Percentiles rank a stretch among this genome's conserved stretches.
Evolutionary conservation across 1,140 invertebrate species (phyloP).

Genomic region (Stegodyphus dumicola): DNA sequence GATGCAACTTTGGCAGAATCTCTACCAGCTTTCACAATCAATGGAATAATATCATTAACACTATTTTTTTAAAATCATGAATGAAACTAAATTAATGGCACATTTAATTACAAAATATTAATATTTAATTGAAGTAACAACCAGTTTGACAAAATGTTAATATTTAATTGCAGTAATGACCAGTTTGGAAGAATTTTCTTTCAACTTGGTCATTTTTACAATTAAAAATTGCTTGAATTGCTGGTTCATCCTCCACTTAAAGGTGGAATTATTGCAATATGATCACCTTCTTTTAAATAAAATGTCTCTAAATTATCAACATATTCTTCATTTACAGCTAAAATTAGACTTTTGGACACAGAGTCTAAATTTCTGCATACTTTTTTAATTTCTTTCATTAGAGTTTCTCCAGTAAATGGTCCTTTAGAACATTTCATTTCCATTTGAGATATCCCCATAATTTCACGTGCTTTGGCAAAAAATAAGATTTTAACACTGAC

Average conservation of each 20-base stretch:
- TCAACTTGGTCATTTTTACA: too few species aligned
- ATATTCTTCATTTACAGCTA: slow-evolving; percentile 61
- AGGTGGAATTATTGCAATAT: slow-evolving; percentile 60
- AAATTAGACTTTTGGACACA: slow-evolving; percentile 32
- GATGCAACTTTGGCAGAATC: too few species aligned
- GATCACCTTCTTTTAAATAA: slow-evolving; percentile 60
- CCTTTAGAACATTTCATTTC: slow-evolving; percentile 1
- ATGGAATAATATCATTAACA: too few species aligned
- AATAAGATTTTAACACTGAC: slow-evolving; percentile 58
- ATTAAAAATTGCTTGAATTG: background rate
- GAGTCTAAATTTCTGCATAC: slow-evolving; percentile 12
- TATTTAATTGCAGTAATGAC: too few species aligned
- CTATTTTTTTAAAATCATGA: too few species aligned
- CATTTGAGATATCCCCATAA: slow-evolving; percentile 33
- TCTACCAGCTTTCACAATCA: too few species aligned
- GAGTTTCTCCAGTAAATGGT: background rate
- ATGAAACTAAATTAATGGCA: too few species aligned
- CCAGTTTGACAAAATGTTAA: too few species aligned
- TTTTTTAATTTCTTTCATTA: slow-evolving; percentile 18
- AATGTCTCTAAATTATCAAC: slow-evolving; percentile 9
- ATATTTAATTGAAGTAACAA: too few species aligned
- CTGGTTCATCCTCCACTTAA: slow-evolving; percentile 60
- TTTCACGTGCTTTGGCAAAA: slow-evolving; percentile 61
- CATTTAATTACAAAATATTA: too few species aligned
- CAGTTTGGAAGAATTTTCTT: too few species aligned